Evolutionary conservation across 2,888 invertebrate species (phyloP).

Genomic region (Meiosimyza decipiens): DNA sequence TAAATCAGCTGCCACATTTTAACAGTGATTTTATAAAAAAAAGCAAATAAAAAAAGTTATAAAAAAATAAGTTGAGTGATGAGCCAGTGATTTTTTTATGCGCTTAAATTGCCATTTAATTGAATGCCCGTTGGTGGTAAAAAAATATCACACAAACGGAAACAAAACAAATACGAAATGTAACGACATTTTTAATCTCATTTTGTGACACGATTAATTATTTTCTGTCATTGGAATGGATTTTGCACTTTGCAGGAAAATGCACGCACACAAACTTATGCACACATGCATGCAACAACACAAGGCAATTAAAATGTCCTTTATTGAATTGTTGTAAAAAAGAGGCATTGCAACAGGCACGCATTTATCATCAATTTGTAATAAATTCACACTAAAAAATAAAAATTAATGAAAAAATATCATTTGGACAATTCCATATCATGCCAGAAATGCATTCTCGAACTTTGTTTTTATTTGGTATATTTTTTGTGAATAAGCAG

Average conservation of each 20-base stretch:
- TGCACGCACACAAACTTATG: constrained; percentile 3
- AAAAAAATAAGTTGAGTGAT: too few relatives aligned
- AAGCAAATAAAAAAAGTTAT: too few relatives aligned
- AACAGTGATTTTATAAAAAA: too few relatives aligned
- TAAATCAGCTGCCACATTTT: too few relatives aligned
- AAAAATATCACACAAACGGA: neutral
- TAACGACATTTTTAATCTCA: constrained; percentile 31
- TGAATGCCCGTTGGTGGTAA: constrained; percentile 13
- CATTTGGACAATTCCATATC: too few relatives aligned
- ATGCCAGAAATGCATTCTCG: too few relatives aligned
- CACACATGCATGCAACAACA: neutral
- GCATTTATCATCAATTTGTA: constrained; percentile 24
- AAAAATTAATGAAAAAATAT: neutral
- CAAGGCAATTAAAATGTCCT: constrained; percentile 6
- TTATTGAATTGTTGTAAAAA: constrained; percentile 14
- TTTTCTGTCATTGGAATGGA: constrained; percentile 29
- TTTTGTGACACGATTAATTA: constrained; percentile 28
- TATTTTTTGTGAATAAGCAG: too few relatives aligned
- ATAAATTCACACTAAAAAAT: constrained; percentile 14
- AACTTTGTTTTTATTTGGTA: too few relatives aligned
- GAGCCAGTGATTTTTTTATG: too few relatives aligned
- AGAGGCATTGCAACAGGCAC: neutral
- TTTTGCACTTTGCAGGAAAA: constrained; percentile 11
- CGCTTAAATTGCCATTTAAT: constrained; percentile 23
- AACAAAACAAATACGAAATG: too few relatives aligned